These are phyloP conservation scores for Xylocopa sonorina DNA, from an alignment of 1,140 invertebrate species.

Conservation along the genomic window DNA sequence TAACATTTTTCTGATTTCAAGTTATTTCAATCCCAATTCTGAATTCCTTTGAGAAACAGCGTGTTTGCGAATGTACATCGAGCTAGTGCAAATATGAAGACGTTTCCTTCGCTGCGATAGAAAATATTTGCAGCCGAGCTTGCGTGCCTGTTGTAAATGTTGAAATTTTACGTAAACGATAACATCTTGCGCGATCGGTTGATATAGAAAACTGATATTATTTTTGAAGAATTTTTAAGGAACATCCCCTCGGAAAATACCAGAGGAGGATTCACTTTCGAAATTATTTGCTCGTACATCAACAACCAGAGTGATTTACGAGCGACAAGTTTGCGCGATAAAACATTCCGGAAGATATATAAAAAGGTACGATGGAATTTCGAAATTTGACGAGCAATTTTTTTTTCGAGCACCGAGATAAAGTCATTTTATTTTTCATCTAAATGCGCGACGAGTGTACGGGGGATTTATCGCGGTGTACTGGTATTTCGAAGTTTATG, in stretches of 20 bases:
- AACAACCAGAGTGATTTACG: too few relatives aligned
- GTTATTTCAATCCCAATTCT: neutral
- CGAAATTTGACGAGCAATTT: too few relatives aligned
- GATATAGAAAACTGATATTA: neutral
- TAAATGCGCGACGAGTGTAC: neutral
- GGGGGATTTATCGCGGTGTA: neutral
- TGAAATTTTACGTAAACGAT: neutral
- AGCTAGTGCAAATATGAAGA: constrained; percentile 7
- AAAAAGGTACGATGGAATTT: too few relatives aligned
- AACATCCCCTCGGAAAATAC: too few relatives aligned
- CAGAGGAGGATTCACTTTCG: too few relatives aligned
- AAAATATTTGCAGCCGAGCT: constrained; percentile 12
- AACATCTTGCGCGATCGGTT: neutral
- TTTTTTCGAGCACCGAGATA: neutral
- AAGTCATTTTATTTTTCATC: neutral
- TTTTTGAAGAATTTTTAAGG: neutral
- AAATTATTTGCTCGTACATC: too few relatives aligned
- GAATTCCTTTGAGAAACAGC: neutral
- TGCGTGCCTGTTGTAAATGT: neutral
- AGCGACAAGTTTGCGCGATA: too few relatives aligned
- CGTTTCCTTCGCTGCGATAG: neutral
- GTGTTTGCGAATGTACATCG: constrained; percentile 2
- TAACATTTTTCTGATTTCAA: too few relatives aligned
- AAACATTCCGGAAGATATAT: too few relatives aligned
- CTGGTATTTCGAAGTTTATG: neutral